Evolutionary conservation across 1,140 invertebrate species (phyloP), one percentile per base, ranked within the genome.

Genomic region (Psilanteris sp.): DNA sequence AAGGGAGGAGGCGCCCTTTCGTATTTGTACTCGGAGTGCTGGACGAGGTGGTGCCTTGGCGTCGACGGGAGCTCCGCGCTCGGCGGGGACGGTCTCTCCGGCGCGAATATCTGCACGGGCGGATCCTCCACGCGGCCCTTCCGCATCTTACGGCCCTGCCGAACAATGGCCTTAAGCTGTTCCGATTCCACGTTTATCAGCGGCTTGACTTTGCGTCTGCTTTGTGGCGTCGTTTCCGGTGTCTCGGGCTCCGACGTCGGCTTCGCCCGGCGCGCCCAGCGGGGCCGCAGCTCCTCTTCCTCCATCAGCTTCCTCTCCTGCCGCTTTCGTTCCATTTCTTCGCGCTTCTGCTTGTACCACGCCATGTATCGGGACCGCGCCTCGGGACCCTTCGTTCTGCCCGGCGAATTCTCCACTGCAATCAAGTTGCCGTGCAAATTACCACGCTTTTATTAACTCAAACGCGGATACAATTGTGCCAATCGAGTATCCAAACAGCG

Each of bases 1-100:
- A 92, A 92, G 22, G 92, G 89, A 5, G 90, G 87, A 32, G 90
- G 90, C 62, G 91, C 88, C 79, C 90, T 90, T 75, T 94, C 93
- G 78, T 92, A 94, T 68, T 93, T 91, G 77, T 94, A 92, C 77
- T 93, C 92, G 0, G 93, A 94, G 85, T 94, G 93, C 81, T 94
- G 93, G 2, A 93, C 79, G 11, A 93, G 84, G 7, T 92, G 92
- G 87, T 94, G 92, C 90, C 74, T 76, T 83, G 66, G 79, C 37
- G 48, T 4, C 10, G 24, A 16, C 2, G 0, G 44, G 10, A 6
- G 54, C 31, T 11, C 13, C 14, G 27, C 4, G 18, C 11, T 7
- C 16, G 13, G 22, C 3, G 46, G 22, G 7, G 62, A 62, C 48
- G 78, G 78, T 66, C 70, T 64, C 37, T 81, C 79, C 3, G 80